Base-by-base conservation (phyloP, 2,888 invertebrate species). In the Nebria brevicollis region DNA sequence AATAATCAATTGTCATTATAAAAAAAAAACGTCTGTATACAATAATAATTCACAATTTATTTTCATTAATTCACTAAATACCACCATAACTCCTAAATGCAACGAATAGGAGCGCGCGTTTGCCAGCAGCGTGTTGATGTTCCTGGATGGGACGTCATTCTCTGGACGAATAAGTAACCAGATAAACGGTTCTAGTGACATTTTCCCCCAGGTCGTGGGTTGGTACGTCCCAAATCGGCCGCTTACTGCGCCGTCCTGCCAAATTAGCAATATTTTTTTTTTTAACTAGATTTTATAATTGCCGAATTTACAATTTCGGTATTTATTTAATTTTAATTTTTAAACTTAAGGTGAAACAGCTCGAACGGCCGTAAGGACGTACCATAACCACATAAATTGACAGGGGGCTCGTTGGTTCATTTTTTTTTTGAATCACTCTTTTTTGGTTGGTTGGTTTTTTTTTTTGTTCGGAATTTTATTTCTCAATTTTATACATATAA, bases 151-250 rank as follows among this genome's bases (percentile, higher is more conserved):
- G 20, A 26, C 70, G 6, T 70, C 70, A 70, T 11, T 70, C 70
- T 15, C 70, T 70, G 70, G 54, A 54, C 54, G 54, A 54, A 54
- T 54, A 70, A 70, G 70, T 70, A 25, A 70, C 25, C 34, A 70
- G 26, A 34, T 70, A 70, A 70, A 70, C 70, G 25, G 70, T 26
- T 26, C 15, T 34, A 70, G 70, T 70, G 70, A 70, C 20, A 26
- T 70, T 70, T 34, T 70, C 70, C 72, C 64, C 79, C 54, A 54
- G 54, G 79, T 74, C 75, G 81, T 77, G 81, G 42, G 66, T 43
- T 74, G 75, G 77, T 81, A 81, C 77, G 81, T 81, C 81, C 81
- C 81, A 81, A 81, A 66, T 80, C 72, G 75, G 75, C 75, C 75
- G 75, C 80, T 54, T 75, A 80, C 75, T 80, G 75, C 64, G 75